Conservation (phyloP, 2,113 vertebrate genomes). For the Aspiorhynchus laticeps region DNA sequence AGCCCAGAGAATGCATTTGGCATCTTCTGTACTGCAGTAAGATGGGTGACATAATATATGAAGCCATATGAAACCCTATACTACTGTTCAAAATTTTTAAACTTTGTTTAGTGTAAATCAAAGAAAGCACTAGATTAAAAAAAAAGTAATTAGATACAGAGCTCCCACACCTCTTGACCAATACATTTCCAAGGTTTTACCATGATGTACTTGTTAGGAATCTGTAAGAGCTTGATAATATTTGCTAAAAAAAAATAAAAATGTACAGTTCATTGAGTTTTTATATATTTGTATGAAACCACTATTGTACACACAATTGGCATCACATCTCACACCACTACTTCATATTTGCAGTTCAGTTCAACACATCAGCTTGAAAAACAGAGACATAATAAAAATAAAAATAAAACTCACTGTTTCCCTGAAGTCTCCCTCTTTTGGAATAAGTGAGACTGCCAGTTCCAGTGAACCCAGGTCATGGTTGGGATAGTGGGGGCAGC, state of each 20-base stretch:
- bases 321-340: neutral
- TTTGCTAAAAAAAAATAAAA: too few species aligned
- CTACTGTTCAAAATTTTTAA: neutral
- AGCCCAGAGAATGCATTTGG: neutral
- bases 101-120: neutral
- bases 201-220: too few species aligned
- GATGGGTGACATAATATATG: neutral
- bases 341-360: neutral
- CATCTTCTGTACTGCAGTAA: neutral
- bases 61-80: neutral
- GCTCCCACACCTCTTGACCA: neutral
- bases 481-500: constrained; percentile 83
- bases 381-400: too few species aligned
- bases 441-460: constrained; percentile 79
- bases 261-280: too few species aligned
- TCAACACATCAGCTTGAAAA: neutral
- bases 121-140: neutral
- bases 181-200: neutral
- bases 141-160: too few species aligned
- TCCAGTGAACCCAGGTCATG: constrained; percentile 88
- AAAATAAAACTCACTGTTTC: constrained; percentile 83
- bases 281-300: too few species aligned
- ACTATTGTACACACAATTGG: neutral
- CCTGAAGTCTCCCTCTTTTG: constrained; percentile 83
- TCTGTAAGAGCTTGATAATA: too few species aligned